Base-by-base conservation (phyloP, 2,888 invertebrate genomes). In the Andricus quercusramuli region DNA sequence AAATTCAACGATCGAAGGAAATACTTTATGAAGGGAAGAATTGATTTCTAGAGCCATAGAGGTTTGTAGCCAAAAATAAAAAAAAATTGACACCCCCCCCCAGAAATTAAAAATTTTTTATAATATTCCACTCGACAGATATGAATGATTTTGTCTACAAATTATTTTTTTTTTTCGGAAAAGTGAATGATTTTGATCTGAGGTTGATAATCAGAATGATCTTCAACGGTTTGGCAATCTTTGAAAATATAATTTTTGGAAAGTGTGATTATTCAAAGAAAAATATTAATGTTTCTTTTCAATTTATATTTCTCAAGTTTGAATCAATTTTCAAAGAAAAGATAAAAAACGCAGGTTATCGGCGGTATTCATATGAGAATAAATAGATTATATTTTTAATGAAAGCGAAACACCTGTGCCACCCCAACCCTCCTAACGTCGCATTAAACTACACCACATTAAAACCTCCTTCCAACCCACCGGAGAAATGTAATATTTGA, bases 401-500 rank as follows among this genome's bases (percentile, higher is more conserved):
- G 51, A 74, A 56, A 56, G 29, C 32, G 74, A 56, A 74, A 74
- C 74, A 74, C 47, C 74, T 74, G 74, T 74, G 74, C 74, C n/a
- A 15, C 29, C 37, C 13, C 17, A n/a, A 74, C 70, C 47, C 70
- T 70, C 29, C 47, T 29, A 51, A 70, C 29, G 32, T 29, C 51
- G 51, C 56, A 56, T 74, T 74, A 74, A 74, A 74, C 56, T 56
- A 74, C 56, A 74, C 32, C 51, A n/a, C 74, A 74, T 74, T 74
- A 74, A 74, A 74, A 74, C 74, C 74, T 74, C 74, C 56, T 51
- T 29, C 74, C 74, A 74, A 25, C 25, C 22, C 4, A 62, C 4
- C 3, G 51, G 56, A 74, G 51, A 74, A 74, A 56, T n/a, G 56
- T 74, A 74, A 74, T 74, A 74, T 74, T 74, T 70, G 70, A 70